phyloP scores from a whole-genome alignment of 2,888 invertebrate genomes.

The Meganola albula region DNA sequence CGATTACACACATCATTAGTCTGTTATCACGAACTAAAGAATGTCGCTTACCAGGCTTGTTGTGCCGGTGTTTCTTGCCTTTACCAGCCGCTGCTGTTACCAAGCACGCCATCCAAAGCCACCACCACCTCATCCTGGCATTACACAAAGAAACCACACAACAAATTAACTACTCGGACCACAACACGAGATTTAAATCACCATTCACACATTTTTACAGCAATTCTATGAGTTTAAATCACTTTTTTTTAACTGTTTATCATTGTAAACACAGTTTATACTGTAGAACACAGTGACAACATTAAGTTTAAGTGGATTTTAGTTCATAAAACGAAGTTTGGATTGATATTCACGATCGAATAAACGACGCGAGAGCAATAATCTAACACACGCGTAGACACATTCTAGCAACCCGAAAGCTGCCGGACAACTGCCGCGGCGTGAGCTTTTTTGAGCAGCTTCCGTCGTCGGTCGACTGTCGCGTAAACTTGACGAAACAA shows the following conservation, averaged over 20 bases:
- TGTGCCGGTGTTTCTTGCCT: constrained; percentile 59
- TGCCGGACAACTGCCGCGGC: neutral
- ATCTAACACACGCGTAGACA: neutral
- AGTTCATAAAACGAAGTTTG: neutral
- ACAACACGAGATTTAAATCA: constrained; percentile 21
- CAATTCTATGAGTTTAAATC: too few relatives aligned
- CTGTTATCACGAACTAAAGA: too few relatives aligned
- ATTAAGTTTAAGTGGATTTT: too few relatives aligned
- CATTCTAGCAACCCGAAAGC: constrained; percentile 3
- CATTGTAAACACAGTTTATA: too few relatives aligned
- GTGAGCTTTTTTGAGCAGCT: too few relatives aligned
- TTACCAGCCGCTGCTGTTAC: constrained; percentile 49
- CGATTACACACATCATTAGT: too few relatives aligned
- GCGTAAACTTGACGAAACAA: neutral
- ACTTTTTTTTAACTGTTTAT: too few relatives aligned
- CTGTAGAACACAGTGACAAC: too few relatives aligned
- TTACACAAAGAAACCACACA: constrained; percentile 32
- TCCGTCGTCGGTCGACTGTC: neutral
- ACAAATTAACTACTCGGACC: constrained; percentile 21
- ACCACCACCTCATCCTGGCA: constrained; percentile 54
- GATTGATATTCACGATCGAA: constrained; percentile 27
- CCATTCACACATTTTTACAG: constrained; percentile 18
- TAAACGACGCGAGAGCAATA: constrained; percentile 19
- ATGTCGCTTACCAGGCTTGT: constrained; percentile 64
- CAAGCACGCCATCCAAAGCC: constrained; percentile 44